Conservation (phyloP, 2,888 invertebrate species). For the Zhuqinia jingwanae region DNA sequence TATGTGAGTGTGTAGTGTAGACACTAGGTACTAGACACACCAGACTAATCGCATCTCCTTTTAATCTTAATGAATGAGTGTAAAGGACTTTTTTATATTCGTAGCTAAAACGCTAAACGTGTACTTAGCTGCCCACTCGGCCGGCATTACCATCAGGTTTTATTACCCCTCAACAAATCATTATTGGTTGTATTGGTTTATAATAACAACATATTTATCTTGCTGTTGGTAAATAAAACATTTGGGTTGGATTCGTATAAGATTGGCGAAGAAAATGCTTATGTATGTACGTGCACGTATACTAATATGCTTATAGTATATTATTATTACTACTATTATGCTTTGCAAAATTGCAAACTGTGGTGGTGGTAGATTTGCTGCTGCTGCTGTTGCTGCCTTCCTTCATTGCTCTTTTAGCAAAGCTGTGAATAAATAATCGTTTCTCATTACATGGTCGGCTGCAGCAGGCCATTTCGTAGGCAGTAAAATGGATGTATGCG, state of each 20-base stretch:
- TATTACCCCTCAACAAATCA: slow-evolving; percentile 30
- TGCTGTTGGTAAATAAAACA: slow-evolving; percentile 55
- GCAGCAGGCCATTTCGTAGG: slow-evolving; percentile 43
- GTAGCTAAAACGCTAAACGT: slow-evolving; percentile 11
- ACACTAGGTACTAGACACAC: slow-evolving; percentile 49
- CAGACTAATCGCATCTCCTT: slow-evolving; percentile 40
- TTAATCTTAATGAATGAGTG: slow-evolving; percentile 22
- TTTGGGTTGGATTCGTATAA: slow-evolving; percentile 10
- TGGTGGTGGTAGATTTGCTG: not conserved
- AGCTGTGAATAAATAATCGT: slow-evolving; percentile 60
- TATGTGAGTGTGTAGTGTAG: too few species aligned
- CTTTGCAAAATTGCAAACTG: not conserved
- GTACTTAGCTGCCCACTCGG: slow-evolving; percentile 61
- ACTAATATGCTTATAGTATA: too few species aligned
- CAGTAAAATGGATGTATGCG: slow-evolving; percentile 12
- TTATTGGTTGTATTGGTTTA: slow-evolving; percentile 48
- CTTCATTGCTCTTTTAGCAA: slow-evolving; percentile 52
- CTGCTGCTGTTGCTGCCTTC: slow-evolving; percentile 34
- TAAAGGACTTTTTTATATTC: slow-evolving; percentile 39
- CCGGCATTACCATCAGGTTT: slow-evolving; percentile 50
- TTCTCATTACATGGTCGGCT: slow-evolving; percentile 61
- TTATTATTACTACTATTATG: too few species aligned
- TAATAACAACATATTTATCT: slow-evolving; percentile 42
- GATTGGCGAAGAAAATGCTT: not conserved
- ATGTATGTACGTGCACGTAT: not conserved